These are phyloP conservation scores for Drosophila santomea DNA, from an alignment of 1,140 invertebrate genomes.

Conservation along the genomic window DNA sequence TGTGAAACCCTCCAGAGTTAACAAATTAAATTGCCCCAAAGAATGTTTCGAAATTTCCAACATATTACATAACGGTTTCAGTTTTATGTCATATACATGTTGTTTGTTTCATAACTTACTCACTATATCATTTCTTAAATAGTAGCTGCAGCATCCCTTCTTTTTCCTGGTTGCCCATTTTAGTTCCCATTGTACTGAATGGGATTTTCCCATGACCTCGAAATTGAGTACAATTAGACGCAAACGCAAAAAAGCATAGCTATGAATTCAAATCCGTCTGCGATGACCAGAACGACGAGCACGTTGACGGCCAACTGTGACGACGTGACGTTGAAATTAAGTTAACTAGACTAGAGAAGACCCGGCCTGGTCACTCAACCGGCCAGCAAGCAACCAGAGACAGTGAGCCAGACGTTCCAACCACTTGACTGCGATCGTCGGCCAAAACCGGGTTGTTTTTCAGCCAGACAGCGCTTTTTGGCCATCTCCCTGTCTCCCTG, in stretches of 20 bases:
- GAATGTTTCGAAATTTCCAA: too few species aligned
- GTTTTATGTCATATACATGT: too few species aligned
- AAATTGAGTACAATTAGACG: conserved; percentile 63
- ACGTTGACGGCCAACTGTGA: conserved; percentile 53
- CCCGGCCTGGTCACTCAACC: conserved; percentile 18
- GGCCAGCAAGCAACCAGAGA: conserved; percentile 18
- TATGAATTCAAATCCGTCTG: conserved; percentile 67
- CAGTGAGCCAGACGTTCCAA: conserved; percentile 36
- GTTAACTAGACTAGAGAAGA: conserved; percentile 78
- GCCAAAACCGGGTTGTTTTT: conserved; percentile 47
- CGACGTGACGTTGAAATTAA: conserved; percentile 83
- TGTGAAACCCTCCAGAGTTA: neutral
- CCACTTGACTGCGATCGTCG: conserved; percentile 60
- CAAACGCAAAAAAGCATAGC: conserved; percentile 35
- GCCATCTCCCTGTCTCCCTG: conserved; percentile 13
- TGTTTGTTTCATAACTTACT: too few species aligned
- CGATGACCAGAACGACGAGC: conserved; percentile 6
- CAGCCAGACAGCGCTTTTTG: conserved; percentile 23
- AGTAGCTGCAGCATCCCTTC: too few species aligned
- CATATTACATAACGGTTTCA: too few species aligned
- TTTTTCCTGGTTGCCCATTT: too few species aligned
- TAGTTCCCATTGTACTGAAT: conserved; percentile 14
- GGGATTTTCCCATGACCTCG: conserved; percentile 77
- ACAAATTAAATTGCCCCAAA: neutral
- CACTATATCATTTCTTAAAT: too few species aligned